phyloP scores from a whole-genome alignment of 2,888 invertebrate genomes.

The Melanostoma mellinum region DNA sequence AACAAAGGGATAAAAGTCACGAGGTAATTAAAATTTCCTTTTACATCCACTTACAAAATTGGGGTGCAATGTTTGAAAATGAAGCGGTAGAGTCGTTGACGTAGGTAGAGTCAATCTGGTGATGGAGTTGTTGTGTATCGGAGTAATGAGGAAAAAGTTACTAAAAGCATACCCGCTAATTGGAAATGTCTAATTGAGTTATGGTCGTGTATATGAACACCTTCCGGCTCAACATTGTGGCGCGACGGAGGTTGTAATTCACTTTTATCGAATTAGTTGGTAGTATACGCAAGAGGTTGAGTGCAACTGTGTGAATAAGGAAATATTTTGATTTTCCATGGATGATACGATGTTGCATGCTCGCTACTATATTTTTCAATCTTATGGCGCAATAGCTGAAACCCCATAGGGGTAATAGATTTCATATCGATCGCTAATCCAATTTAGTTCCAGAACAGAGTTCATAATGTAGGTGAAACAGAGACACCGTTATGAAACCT shows the following conservation, averaged over 20 bases:
- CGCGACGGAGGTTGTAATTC: background rate
- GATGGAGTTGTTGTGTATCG: constrained; percentile 36
- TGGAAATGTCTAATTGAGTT: constrained; percentile 73
- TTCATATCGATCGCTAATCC: too few species aligned
- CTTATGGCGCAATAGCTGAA: too few species aligned
- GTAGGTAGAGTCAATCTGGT: constrained; percentile 26
- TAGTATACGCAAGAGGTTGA: background rate
- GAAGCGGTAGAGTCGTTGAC: constrained; percentile 19
- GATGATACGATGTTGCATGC: background rate
- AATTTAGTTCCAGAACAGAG: too few species aligned
- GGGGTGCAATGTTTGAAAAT: constrained; percentile 29
- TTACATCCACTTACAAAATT: constrained; percentile 57
- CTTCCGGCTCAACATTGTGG: constrained; percentile 46
- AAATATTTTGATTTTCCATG: constrained; percentile 6
- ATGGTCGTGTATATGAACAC: constrained; percentile 58
- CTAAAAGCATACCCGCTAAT: constrained; percentile 71
- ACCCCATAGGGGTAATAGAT: too few species aligned
- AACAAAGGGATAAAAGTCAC: constrained; percentile 21
- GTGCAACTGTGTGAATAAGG: too few species aligned
- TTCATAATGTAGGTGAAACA: too few species aligned
- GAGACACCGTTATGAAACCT: too few species aligned
- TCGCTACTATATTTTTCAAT: too few species aligned
- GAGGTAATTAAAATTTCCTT: constrained; percentile 72
- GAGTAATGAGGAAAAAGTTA: constrained; percentile 51
- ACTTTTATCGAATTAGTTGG: background rate